Base-by-base conservation (phyloP, 1,140 invertebrate genomes). In the Holcopasites calliopsidis region DNA sequence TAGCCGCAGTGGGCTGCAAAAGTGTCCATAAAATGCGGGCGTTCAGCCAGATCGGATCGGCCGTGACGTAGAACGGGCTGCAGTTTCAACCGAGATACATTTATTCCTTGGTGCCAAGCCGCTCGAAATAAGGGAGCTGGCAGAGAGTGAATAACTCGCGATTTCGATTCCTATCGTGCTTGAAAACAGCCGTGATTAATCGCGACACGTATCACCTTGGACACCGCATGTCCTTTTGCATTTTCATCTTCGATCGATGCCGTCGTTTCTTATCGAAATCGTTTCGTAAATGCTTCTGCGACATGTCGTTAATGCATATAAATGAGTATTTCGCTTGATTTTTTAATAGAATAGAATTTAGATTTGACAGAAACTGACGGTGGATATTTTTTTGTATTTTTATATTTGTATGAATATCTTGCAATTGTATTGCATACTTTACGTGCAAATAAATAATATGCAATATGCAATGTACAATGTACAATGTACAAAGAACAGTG, bases 21-120 rank as follows among this genome's bases (percentile, higher is more conserved):
- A 77, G 52, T 75, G 62, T 78, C 40, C 47, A 68, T 78, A 75
- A 75, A 78, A 78, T 66, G 61, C 72, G 76, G 76, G 71, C 76
- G 55, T 52, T 75, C 62, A 18, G 76, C 76, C 76, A 78, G 71
- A 66, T 75, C 62, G 18, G 76, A 57, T 78, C 62, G 40, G 21
- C 6, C 47, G 31, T 74, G 61, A 78, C 62, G 71, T 49, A 61
- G 61, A 75, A 78, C 71, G 76, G 42, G 28, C 38, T 40, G 35
- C 35, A 62, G 70, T 52, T 58, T 47, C 60, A 52, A 66, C 60
- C 42, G 44, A 42, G 61, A 74, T 77, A 68, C 76, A 75, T 78
- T 78, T 47, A 13, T 66, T 75, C 18, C 71, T 75, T 33, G 62
- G 38, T 61, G 47, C 62, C 70, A 66, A 74, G 62, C 13, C 52